Evolutionary conservation across 2,888 invertebrate species (phyloP), one percentile per base, ranked within the genome.

Genomic region (Aphrophora alni): DNA sequence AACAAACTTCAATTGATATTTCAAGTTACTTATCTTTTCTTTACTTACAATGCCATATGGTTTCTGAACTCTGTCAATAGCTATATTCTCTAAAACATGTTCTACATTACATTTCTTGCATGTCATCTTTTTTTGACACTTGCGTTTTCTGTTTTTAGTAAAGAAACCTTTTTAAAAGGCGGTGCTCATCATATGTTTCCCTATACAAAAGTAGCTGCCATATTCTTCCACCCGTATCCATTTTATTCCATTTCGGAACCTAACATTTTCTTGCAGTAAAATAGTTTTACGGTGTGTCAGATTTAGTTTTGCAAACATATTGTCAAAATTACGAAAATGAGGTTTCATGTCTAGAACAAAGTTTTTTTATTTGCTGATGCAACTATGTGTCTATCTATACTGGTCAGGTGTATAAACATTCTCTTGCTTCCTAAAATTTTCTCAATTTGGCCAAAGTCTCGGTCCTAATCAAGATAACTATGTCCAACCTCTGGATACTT

Each of bases 401-500:
- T 70, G 26, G 24, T 70, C 70, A 21, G 70, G 14, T 70, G 27
- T 21, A 24, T 70, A 70, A 17, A 70, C 70, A 70, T 17, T 17
- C 28, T 73, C 28, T 27, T 73, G 73, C 38, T 73, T 28, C 5
- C 73, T 26, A 17, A 73, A 21, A 86, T 86, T 81, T 86, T 87
- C 83, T 87, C 85, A 71, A 86, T 86, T 26, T 84, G 78, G 51
- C 86, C 86, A 84, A 87, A 87, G 84, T 87, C 86, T 81, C 86
- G 44, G 78, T 87, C 86, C 26, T 85, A 86, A 82, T 87, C 87
- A 68, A 87, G 78, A 83, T 85, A 87, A 10, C 84, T 84, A 83
- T 86, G 86, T 14, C 86, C 86, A 21, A 86, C 86, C 82, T 86
- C 86, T 5, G 87, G 87, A 83, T 86, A 87, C 82, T 87, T 86